Evolutionary conservation across 2,113 vertebrate genomes (phyloP), one percentile per base, ranked within the genome.

Genomic region (Hiodon tergisus): DNA sequence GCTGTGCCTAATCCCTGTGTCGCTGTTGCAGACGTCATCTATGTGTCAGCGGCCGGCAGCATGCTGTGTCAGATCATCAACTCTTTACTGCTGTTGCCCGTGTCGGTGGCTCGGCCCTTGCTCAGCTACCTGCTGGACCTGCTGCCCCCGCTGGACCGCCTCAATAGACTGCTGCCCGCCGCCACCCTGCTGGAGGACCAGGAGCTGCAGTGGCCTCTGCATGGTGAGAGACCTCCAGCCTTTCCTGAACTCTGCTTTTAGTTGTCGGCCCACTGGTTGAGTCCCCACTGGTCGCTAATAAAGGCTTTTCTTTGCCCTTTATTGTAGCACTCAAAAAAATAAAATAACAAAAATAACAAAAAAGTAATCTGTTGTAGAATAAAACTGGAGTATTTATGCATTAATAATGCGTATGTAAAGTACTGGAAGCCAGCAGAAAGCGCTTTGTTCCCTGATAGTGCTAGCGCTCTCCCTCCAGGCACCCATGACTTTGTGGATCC

Each of bases 61-160:
- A 99, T 99, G 97, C 90, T 99, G 48, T 97, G 95, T 76, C 97
- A 99, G 82, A 98, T 99, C 69, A 83, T 94, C 77, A 99, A 96
- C 83, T 95, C 96, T 0, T 69, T 99, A 14, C 84, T 99, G 78
- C 84, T 99, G 67, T 92, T 99, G 57, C 95, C 96, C 0, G 96
- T 97, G 68, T 94, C 95, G 0, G 95, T 98, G 79, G 96, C 95
- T 59, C 91, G 95, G 52, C 96, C 96, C 65, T 84, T 98, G 77
- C 72, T 99, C 81, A 94, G 93, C 85, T 94, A 92, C 76, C 89
- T 99, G 13, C 85, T 99, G 51, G 96, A 98, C 82, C 89, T 99
- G 73, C 86, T 99, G 80, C 95, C 95, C 0, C 95, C 97, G 60
- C 88, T 99, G 76, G 97, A 99, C 89, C 87, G 91, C 65, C 93